A percentile compares a stretch with the other conserved stretches of the same genome.
Evolutionary conservation across 2,797 vertebrate genomes (phyloP).

Genomic region (Acanthis flammea): DNA sequence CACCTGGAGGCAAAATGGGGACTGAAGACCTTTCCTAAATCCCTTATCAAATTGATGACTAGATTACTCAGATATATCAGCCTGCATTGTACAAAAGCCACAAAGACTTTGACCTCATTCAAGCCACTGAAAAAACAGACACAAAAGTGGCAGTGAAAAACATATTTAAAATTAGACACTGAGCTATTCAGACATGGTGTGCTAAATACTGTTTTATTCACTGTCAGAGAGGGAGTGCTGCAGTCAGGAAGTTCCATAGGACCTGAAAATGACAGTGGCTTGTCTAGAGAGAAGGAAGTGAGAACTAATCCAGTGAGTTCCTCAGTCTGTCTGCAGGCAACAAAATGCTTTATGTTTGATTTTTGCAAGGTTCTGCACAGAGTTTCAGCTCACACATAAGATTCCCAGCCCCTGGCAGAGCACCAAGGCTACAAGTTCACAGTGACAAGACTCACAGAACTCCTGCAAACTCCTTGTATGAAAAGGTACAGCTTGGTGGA

Average conservation of each 20-base stretch:
- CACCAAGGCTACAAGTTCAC: neutral
- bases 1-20: neutral
- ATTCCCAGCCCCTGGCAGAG: neutral
- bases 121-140: neutral
- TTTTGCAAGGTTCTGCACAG: neutral
- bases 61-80: neutral
- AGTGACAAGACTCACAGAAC: neutral
- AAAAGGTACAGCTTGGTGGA: neutral
- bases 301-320: neutral
- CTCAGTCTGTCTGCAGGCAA: neutral
- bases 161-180: slow-evolving; percentile 21
- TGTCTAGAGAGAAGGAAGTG: neutral
- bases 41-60: neutral
- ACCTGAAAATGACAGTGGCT: neutral
- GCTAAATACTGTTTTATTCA: slow-evolving; percentile 24
- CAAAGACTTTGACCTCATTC: slow-evolving; percentile 28
- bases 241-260: neutral
- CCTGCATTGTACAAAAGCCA: neutral
- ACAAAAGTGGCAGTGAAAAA: neutral
- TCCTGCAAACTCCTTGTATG: neutral
- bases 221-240: neutral
- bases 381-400: neutral
- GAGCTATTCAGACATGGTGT: slow-evolving; percentile 12
- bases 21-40: neutral
- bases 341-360: neutral